phyloP scores from a whole-genome alignment of 2,113 vertebrate species.

The Hippolais icterina region DNA sequence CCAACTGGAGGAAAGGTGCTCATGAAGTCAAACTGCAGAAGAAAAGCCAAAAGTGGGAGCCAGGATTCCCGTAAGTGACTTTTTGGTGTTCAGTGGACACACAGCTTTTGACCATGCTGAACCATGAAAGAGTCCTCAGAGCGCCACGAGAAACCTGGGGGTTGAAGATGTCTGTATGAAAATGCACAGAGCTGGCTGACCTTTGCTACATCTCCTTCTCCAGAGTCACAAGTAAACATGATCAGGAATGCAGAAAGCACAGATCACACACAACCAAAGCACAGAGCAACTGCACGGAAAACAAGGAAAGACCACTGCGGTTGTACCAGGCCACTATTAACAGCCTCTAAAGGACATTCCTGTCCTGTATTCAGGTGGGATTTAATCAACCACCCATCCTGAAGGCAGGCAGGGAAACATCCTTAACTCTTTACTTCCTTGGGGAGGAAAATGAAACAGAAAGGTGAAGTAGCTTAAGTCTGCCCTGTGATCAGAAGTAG shows the following conservation, averaged over 20 bases:
- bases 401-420: not conserved
- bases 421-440: not conserved
- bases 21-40: not conserved
- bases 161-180: not conserved
- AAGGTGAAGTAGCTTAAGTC: not conserved
- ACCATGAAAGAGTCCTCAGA: accelerated
- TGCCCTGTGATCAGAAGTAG: not conserved
- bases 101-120: accelerated
- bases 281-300: not conserved
- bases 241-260: not conserved
- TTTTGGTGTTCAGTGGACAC: not conserved
- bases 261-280: not conserved
- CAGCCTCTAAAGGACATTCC: not conserved
- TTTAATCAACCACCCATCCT: not conserved
- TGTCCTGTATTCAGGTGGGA: not conserved
- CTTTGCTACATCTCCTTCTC: not conserved
- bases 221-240: not conserved
- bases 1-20: slow-evolving; percentile 56
- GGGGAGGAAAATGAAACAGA: not conserved
- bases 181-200: accelerated
- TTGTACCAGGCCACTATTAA: not conserved
- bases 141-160: not conserved
- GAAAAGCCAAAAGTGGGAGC: not conserved
- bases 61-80: not conserved
- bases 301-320: not conserved